Percentiles rank a stretch among this genome's conserved stretches.
phyloP scores from a whole-genome alignment of 2,797 vertebrate genomes.

The Pangasius djambal region DNA sequence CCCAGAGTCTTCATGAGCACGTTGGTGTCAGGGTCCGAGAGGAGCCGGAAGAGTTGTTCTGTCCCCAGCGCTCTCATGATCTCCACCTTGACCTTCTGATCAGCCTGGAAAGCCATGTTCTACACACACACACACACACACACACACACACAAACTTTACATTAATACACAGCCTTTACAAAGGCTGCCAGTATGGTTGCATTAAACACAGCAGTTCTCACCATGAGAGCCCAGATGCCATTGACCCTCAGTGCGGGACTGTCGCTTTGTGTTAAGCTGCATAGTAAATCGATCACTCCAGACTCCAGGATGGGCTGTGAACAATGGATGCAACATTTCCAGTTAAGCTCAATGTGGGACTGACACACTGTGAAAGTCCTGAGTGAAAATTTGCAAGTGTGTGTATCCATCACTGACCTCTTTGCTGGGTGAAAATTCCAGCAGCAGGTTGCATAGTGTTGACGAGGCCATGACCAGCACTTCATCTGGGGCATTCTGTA shows the following conservation, averaged over 20 bases:
- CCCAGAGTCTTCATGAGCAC: slow-evolving; percentile 98
- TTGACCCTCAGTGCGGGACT: slow-evolving; percentile 96
- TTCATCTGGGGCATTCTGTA: slow-evolving; percentile 98
- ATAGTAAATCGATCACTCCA: slow-evolving; percentile 95
- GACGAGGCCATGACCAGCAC: slow-evolving; percentile 97
- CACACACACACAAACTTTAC: slow-evolving; percentile 6
- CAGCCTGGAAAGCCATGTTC: slow-evolving; percentile 99
- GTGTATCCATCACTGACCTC: slow-evolving; percentile 77
- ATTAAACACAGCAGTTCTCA: slow-evolving; percentile 66
- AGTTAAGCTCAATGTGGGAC: not conserved
- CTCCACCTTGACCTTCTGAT: slow-evolving; percentile 98
- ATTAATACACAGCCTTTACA: not conserved
- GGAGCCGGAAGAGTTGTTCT: slow-evolving; percentile 92
- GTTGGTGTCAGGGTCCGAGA: slow-evolving; percentile 94
- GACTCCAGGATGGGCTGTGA: slow-evolving; percentile 96
- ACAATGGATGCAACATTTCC: not conserved
- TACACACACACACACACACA: slow-evolving; percentile 65
- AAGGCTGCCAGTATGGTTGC: not conserved
- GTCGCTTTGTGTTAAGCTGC: slow-evolving; percentile 97
- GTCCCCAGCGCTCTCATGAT: slow-evolving; percentile 93
- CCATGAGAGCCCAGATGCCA: slow-evolving; percentile 99
- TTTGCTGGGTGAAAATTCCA: slow-evolving; percentile 99
- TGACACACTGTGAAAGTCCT: not conserved
- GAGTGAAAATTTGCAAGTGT: not conserved
- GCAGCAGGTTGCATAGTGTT: slow-evolving; percentile 96